Base-by-base conservation (phyloP, 64 coral and sea anemone genomes). In the Montipora cactus region DNA sequence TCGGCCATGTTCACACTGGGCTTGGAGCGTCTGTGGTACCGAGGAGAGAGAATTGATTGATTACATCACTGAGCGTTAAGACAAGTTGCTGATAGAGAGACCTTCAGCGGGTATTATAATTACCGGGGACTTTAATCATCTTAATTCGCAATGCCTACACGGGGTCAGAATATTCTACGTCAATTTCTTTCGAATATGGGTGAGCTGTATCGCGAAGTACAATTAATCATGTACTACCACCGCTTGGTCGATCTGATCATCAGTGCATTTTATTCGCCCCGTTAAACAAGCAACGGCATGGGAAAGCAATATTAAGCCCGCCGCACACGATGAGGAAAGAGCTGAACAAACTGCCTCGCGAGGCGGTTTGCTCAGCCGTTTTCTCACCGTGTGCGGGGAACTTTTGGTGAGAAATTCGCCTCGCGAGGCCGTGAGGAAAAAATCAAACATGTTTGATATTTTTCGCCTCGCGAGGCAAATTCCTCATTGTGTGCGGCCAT, bases 101-200 rank as follows among this genome's bases (percentile, higher is more conserved):
- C 92, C 84, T 11, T 93, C 76, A 3, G 59, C 92, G 47, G 92
- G 84, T 14, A 88, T 88, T 15, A 23, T 88, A 22, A 80, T 88
- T 7, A 59, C 84, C 4, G 84, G 84, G 8, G 92, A 93, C 61
- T 70, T 88, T 28, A 93, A 81, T 49, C 92, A 93, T 2, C 84
- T 93, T 15, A 66, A 93, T 28, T 62, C 66, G 5, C 58, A 57
- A 57, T 57, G 53, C 3, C 3, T 7, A 93, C 83, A 15, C 92
- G 83, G 53, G 81, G 81, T 11, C 13, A 74, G 44, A 79, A 87
- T 49, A 77, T 78, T 57, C 59, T 76, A 14, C 80, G 77, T 61
- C 69, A 92, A 85, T 76, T 87, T 86, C 81, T 92, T 12, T 68
- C 82, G 61, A 93, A 93, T 25, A 87, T 93, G 84, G 5, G 57